Conservation (phyloP, 1,140 invertebrate species). For the Brachionus manjavacas region DNA sequence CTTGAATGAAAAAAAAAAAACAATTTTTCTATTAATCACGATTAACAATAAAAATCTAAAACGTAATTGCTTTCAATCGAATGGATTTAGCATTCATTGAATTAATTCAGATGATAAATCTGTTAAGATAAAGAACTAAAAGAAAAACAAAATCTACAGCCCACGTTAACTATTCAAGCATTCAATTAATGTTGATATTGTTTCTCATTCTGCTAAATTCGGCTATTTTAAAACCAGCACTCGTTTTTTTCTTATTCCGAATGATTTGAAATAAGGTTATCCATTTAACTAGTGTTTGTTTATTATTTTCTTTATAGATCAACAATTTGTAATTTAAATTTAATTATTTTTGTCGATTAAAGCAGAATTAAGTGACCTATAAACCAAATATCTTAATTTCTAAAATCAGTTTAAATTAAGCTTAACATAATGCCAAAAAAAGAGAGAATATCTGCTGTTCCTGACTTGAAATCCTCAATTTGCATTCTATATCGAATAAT, state of each 20-base stretch:
- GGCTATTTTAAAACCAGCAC: background rate
- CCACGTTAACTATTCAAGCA: background rate
- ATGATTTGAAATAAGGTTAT: background rate
- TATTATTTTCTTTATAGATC: slow-evolving; percentile 15
- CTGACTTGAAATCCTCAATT: slow-evolving; percentile 15
- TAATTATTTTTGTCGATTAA: slow-evolving; percentile 27
- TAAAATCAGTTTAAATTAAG: slow-evolving; percentile 8
- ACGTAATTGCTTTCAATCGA: background rate
- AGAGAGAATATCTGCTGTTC: slow-evolving; percentile 4
- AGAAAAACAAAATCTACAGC: background rate
- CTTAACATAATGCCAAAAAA: background rate
- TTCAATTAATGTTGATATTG: background rate
- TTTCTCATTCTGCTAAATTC: background rate
- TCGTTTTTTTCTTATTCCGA: background rate
- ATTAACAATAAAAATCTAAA: background rate
- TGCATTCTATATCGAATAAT: background rate
- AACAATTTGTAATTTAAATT: slow-evolving; percentile 34
- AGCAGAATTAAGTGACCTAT: slow-evolving; percentile 18
- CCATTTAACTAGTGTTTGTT: background rate
- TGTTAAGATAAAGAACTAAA: background rate
- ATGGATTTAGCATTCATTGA: background rate
- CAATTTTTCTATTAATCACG: background rate
- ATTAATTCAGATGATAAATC: background rate
- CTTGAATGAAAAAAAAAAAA: no score
- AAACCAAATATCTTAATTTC: slow-evolving; percentile 8